Base-by-base conservation (phyloP, 2,797 vertebrate genomes). In the Tinamus major region DNA sequence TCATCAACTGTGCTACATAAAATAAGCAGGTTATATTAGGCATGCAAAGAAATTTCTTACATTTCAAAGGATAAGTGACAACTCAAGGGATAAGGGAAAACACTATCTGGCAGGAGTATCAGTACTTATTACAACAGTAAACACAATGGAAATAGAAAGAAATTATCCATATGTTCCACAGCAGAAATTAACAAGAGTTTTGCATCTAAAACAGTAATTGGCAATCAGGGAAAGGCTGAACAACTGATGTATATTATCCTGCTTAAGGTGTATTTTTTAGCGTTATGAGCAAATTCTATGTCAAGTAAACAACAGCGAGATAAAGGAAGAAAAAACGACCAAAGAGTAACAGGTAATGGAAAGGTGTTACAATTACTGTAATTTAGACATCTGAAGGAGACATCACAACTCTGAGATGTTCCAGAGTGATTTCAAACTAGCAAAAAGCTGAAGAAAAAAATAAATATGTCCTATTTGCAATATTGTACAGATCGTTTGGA, bases 141-240 rank as follows among this genome's bases (percentile, higher is more conserved):
- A 96, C 88, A 39, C 53, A 90, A 92, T 72, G 71, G 77, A 92
- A 93, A 69, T n/a, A 85, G 55, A 94, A 93, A 90, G 77, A 92
- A 97, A 96, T 95, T 94, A 95, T 88, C 93, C 90, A 61, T 96
- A 95, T 96, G 92, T 72, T 96, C 51, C 85, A 49, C 7, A 51
- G 68, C 41, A 88, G 93, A 96, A 88, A 83, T 74, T 92, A 94
- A 90, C 61, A 95, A 92, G 65, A 85, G 13, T 14, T 8, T 86
- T 93, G 79, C 53, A 76, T 89, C 79, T 83, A 94, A 94, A 93
- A 88, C 89, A 26, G 58, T 93, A 91, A 96, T 82, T 93, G 41
- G 55, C 67, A 95, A 93, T 61, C 33, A 80, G 29, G 53, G n/a
- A 85, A 90, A 86, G 63, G 24, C 51, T 87, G 67, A 88, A 89